Base-by-base conservation (phyloP, 1,140 invertebrate genomes). In the Drosophila bipectinata region DNA sequence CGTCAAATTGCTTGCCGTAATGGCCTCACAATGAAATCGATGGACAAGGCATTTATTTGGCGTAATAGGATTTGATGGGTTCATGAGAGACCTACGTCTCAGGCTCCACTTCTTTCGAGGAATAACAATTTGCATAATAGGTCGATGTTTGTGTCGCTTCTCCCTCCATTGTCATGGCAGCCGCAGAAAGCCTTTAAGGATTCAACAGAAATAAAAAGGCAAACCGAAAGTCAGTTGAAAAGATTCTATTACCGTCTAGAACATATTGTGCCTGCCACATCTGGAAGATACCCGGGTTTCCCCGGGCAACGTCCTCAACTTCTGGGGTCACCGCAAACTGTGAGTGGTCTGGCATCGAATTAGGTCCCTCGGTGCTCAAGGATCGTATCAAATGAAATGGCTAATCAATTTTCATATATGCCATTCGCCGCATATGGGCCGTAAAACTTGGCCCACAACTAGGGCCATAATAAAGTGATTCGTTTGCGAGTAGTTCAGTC, bases 101-200 rank as follows among this genome's bases (percentile, higher is more conserved):
- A 28, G 26, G 48, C 34, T 44, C 41, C n/a, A 6, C 2, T n/a
- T 14, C 41, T 44, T 44, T 18, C 41, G 41, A 4, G 14, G 73
- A 82, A 85, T 79, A 88, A 82, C 82, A 82, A 85, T 85, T 85
- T 85, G 78, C 82, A 85, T 85, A 85, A 88, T 79, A 88, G 66
- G 74, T 75, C 71, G 78, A 87, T 82, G 72, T 85, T 85, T 72
- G 77, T 58, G 61, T 68, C 48, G 64, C 63, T 53, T 61, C 28
- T 5, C n/a, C 26, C 41, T 37, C 21, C 67, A 72, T 68, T 78
- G 73, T 47, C 82, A 87, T 81, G 82, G 48, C 74, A 78, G 61
- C 57, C 48, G 32, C 39, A 41, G 48, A 64, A 47, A 28, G 62
- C 21, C 52, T 71, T 59, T 68, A 48, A 69, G 63, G 30, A 32